Evolutionary conservation across 2,797 vertebrate species (phyloP), one percentile per base, ranked within the genome.

Genomic region (Carcharodon carcharias): DNA sequence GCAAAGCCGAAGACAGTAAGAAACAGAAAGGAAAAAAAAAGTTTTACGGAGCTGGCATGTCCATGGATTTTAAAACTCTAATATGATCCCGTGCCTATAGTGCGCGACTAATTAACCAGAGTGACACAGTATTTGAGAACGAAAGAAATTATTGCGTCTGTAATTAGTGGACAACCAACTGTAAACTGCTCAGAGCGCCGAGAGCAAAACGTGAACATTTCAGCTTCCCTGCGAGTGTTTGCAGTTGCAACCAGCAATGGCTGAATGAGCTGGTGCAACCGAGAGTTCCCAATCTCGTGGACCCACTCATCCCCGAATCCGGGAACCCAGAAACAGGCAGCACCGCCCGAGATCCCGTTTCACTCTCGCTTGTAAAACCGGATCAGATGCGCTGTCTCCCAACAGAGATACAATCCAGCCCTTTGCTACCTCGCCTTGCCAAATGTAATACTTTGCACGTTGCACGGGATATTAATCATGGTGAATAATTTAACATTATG

Each of bases 361-460:
- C 88, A 61, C 88, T 26, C 45, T 1, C 88, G 88, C 11, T n/a
- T 91, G 18, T 11, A 40, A 63, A 23, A 65, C n/a, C 87, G 87
- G 35, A n/a, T 65, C 58, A n/a, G 58, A 5, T 40, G 35, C 58
- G 6, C 16, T 21, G 61, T 65, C 21, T 85, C 88, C 88, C 4
- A 21, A 45, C 8, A 45, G 91, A 67, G 88, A 35, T 26, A 35
- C 54, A 91, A 0, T 40, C 54, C 61, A 40, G 18, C 11, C 45
- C 71, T 77, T 77, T 26, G 11, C 50, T n/a, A 7, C 58, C 61
- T 92, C 31, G 5, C 56, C 61, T 16, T 35, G 35, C 58, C 35
- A 92, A 92, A 5, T 92, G 89, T 12, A 92, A 92, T 58, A 92
- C 58, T 63, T 92, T 92, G 89, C 45, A 67, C n/a, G 40, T 69